Evolutionary conservation across 2,888 invertebrate genomes (phyloP).

Genomic region (Watsonalla binaria): DNA sequence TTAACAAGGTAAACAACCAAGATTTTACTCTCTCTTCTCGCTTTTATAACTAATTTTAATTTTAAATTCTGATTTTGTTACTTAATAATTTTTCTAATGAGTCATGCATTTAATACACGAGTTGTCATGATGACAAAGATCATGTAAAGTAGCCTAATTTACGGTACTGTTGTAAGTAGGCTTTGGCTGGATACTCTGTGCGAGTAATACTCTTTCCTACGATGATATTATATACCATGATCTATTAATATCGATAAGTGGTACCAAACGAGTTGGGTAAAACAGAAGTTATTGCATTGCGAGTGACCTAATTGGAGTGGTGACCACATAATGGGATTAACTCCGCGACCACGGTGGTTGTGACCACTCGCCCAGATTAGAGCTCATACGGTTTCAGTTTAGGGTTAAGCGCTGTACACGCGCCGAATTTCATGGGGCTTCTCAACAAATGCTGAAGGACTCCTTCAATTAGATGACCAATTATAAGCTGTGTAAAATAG

Average conservation of each 20-base stretch:
- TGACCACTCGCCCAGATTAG: constrained; percentile 61
- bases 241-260: background rate
- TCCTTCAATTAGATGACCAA: background rate
- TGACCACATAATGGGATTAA: constrained; percentile 63
- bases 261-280: constrained; percentile 13
- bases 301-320: constrained; percentile 48
- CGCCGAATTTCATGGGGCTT: constrained; percentile 43
- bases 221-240: background rate
- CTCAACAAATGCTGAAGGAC: constrained; percentile 9
- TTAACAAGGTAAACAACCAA: no score
- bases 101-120: no score
- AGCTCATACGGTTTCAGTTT: constrained; percentile 70
- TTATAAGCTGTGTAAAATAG: background rate
- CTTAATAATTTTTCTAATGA: no score
- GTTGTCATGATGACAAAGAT: no score
- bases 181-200: no score
- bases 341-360: constrained; percentile 27
- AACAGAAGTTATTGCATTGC: constrained; percentile 4
- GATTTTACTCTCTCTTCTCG: no score
- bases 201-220: background rate
- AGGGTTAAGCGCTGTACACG: constrained; percentile 59
- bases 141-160: no score
- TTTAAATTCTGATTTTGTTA: no score
- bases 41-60: no score
- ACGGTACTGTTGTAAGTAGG: no score